Base-by-base conservation (phyloP, 1,140 invertebrate species). In the Drosophila athabasca region DNA sequence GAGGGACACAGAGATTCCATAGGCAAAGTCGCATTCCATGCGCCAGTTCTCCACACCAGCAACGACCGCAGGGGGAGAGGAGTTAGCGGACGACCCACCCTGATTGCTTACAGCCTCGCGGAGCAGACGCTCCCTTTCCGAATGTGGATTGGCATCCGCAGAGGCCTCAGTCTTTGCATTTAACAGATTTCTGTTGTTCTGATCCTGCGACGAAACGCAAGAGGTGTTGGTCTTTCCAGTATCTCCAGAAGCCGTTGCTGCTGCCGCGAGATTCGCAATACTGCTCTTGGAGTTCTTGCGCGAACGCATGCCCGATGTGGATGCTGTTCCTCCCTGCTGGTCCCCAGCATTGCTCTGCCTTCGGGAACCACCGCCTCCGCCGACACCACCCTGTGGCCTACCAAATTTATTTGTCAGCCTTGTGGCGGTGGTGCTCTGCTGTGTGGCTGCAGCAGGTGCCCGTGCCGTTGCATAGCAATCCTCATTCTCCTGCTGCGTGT, bases 1-100 rank as follows among this genome's bases (percentile, higher is more conserved):
- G 2, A 97, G 91, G 0, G 95, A 96, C 22, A 95, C 94, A 0
- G 94, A 94, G 61, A 94, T 92, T 57, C 96, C 96, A 84, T 94
- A 97, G 2, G 95, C 95, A 67, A 93, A 93, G 46, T 94, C 93
- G 31, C 94, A 93, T 52, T 95, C 93, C 65, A 92, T 92, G 76
- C 94, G 94, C 96, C 96, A 96, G 89, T 96, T 93, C 1, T 92
- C 71, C n/a, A 95, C 93, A 48, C 95, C 95, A 26, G 95, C 95
- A 43, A 95, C 92, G 55, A 92, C 91, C 57, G 91, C 76, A 5
- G 71, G 19, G 0, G 55, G 22, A 29, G 57, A 26, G 17, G 60
- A n/a, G 24, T 17, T 29, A 24, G 46, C 49, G 17, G 24, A 11
- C 35, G 60, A 50, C 15, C 68, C 55, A 6, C 62, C 62, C 17